Conservation (phyloP, 2,113 vertebrate genomes). For the Ovis canadensis region DNA sequence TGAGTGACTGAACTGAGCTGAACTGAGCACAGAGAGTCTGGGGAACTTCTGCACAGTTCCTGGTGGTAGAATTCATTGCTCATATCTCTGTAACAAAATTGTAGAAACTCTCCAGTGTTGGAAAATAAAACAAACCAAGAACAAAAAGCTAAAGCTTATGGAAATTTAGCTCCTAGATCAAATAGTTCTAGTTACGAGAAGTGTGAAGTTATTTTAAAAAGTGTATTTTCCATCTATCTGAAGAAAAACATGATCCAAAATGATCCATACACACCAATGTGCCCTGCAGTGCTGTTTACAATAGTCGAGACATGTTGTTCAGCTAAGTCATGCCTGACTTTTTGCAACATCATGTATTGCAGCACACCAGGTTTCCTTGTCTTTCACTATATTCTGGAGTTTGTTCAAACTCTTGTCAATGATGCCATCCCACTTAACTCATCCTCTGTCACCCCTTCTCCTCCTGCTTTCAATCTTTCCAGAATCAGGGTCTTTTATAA, state of each 20-base stretch:
- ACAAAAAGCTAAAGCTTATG: no score
- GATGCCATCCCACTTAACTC: not conserved
- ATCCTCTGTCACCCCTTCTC: not conserved
- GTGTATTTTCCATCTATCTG: not conserved
- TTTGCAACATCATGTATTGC: not conserved
- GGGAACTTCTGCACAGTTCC: fast-evolving
- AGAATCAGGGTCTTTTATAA: not conserved
- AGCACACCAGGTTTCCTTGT: not conserved
- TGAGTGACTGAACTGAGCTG: no score
- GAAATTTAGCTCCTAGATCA: not conserved
- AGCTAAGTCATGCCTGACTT: not conserved
- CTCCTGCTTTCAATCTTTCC: not conserved
- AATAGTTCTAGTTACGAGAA: not conserved
- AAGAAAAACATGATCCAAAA: not conserved
- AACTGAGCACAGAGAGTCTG: fast-evolving
- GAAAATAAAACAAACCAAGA: not conserved
- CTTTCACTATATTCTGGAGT: not conserved
- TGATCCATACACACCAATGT: not conserved
- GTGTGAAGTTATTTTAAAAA: not conserved
- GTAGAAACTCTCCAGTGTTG: not conserved
- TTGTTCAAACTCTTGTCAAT: not conserved
- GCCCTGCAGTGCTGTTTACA: not conserved
- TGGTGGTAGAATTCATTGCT: not conserved
- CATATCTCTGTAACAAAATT: not conserved
- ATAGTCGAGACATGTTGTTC: not conserved